Percentiles rank a stretch among this genome's conserved stretches.
Conservation (phyloP, 1,140 invertebrate species). For the Sogatella furcifera region DNA sequence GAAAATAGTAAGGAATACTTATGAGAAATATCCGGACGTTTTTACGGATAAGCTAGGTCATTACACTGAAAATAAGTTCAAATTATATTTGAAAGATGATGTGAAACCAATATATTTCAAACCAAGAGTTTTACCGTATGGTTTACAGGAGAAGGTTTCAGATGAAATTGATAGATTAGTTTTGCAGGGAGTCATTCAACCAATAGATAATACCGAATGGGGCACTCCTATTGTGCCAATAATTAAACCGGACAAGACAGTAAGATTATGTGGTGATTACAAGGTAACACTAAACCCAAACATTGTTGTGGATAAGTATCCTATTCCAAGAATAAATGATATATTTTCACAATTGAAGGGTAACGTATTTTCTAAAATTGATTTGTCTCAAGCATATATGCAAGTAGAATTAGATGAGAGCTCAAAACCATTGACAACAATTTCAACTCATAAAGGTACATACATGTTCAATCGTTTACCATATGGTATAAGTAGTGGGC, state of each 20-base stretch:
- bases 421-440: constrained; percentile 21
- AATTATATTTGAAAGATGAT: too few species aligned
- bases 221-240: constrained; percentile 32
- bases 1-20: background rate
- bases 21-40: constrained; percentile 5
- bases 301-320: background rate
- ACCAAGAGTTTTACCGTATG: constrained; percentile 31
- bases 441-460: constrained; percentile 25
- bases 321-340: background rate
- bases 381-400: constrained; percentile 23
- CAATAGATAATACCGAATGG: constrained; percentile 29
- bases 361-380: constrained; percentile 22
- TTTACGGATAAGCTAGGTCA: constrained; percentile 2
- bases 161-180: constrained; percentile 29
- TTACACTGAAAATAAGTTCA: background rate
- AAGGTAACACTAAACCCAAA: constrained; percentile 28
- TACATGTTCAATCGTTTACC: constrained; percentile 25
- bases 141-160: constrained; percentile 31
- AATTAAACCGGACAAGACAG: constrained; percentile 26
- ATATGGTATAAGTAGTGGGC: constrained; percentile 24
- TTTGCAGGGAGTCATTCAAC: constrained; percentile 27
- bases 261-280: constrained; percentile 38
- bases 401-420: constrained; percentile 24
- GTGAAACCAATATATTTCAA: constrained; percentile 27
- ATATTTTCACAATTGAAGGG: constrained; percentile 16